Conservation (phyloP, 2,797 vertebrate genomes). For the Rhincodon typus region DNA sequence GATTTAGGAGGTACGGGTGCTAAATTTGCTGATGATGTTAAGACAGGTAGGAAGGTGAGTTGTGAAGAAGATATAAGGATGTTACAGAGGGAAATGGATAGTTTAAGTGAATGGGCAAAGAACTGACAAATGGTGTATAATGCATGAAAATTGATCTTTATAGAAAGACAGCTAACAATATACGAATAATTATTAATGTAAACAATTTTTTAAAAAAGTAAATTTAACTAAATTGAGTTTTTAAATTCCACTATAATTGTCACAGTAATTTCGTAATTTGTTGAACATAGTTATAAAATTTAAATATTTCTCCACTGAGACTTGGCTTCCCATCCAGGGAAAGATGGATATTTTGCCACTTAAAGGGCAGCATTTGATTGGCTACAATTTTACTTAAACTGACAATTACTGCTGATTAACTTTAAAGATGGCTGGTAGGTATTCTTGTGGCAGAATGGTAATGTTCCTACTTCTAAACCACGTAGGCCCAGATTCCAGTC, state of each 20-base stretch:
- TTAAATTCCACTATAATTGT: not conserved
- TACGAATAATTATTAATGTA: not conserved
- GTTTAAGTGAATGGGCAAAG: too few species aligned
- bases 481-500: too few species aligned
- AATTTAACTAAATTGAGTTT: too few species aligned
- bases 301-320: not conserved
- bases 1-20: too few species aligned
- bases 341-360: not conserved
- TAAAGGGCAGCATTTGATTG: not conserved
- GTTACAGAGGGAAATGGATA: too few species aligned
- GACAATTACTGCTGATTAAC: not conserved
- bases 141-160: not conserved
- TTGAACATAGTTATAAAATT: not conserved
- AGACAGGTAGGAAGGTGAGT: too few species aligned
- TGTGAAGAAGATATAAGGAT: too few species aligned
- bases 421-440: not conserved
- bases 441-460: too few species aligned
- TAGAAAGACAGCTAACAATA: not conserved
- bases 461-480: too few species aligned
- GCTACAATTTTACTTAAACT: not conserved
- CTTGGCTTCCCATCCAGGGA: not conserved
- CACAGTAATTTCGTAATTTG: not conserved
- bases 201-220: not conserved
- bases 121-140: too few species aligned
- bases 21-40: too few species aligned